Base-by-base conservation (phyloP, 2,113 vertebrate genomes). In the Hippolais icterina region DNA sequence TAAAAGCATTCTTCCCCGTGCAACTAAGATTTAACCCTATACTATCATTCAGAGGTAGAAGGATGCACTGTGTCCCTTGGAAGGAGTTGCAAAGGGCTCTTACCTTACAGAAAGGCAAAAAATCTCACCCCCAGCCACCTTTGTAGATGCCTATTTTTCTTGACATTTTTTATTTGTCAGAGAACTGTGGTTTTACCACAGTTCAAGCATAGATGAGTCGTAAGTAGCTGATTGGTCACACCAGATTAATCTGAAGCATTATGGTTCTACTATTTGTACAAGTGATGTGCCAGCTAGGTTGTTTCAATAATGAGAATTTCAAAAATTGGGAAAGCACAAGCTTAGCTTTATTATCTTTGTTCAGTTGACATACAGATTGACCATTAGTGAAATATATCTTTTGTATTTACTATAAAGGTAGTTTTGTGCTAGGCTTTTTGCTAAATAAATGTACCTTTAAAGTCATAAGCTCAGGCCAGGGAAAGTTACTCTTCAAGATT, bases 401-500 rank as follows among this genome's bases (percentile, higher is more conserved):
- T 74, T 81, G 46, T 93, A 37, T 44, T 86, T 88, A 24, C 19
- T 52, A 12, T 83, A 64, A 83, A 74, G 39, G 35, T 83, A 28
- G 0, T 39, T 90, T 80, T 80, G 22, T 59, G 31, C 28, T 71
- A 93, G 76, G 31, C 76, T 81, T 69, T 83, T 93, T 95, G 68
- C 85, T 59, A 71, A 92, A 83, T 91, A 91, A 95, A 95, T 90
- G 33, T 83, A 74, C 39, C 59, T 88, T 93, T 86, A 49, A 86
- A 90, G 75, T 52, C 49, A 86, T 92, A 90, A 95, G 81, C 79
- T 77, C 65, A 59, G 90, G 78, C 87, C 78, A 86, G 64, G 31
- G 21, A 86, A 94, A 89, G 93, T 87, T 95, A 56, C 15, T 89
- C 37, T 88, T 95, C 47, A 41, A 78, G 87, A 56, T 1, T 54